Evolutionary conservation across 2,797 vertebrate species (phyloP).

Genomic region (Gorsachius magnificus): DNA sequence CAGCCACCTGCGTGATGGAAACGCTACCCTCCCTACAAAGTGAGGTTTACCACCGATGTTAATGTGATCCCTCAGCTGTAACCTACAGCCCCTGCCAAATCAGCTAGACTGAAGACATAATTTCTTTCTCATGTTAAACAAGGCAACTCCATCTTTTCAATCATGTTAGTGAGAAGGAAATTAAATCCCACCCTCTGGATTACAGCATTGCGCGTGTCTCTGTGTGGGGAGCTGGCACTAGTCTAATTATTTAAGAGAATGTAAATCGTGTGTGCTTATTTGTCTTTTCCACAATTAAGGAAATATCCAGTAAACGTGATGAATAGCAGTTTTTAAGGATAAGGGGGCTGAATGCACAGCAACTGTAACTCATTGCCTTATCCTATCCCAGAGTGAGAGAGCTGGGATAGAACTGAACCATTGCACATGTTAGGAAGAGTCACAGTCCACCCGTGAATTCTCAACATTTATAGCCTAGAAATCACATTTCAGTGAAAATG

Average conservation of each 20-base stretch:
- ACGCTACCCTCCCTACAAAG: neutral
- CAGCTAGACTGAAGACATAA: neutral
- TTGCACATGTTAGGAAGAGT: neutral
- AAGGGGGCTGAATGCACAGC: neutral
- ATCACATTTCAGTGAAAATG: neutral
- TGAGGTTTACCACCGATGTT: neutral
- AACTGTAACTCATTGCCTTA: neutral
- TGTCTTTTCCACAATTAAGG: neutral
- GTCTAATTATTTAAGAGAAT: neutral
- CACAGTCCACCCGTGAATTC: fast-evolving
- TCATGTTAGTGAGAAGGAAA: neutral
- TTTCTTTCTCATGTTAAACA: neutral
- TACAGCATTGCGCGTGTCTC: neutral
- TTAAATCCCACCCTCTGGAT: neutral
- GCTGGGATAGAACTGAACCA: neutral
- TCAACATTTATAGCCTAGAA: neutral
- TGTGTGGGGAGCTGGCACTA: neutral
- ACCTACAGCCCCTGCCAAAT: neutral
- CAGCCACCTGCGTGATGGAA: neutral
- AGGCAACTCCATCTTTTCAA: neutral
- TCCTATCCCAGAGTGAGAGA: neutral
- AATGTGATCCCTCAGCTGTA: neutral
- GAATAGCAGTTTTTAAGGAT: neutral
- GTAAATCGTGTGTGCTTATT: neutral
- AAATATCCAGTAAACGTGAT: neutral